phyloP scores from a whole-genome alignment of 2,113 vertebrate genomes.

The Antechinus stuartii region DNA sequence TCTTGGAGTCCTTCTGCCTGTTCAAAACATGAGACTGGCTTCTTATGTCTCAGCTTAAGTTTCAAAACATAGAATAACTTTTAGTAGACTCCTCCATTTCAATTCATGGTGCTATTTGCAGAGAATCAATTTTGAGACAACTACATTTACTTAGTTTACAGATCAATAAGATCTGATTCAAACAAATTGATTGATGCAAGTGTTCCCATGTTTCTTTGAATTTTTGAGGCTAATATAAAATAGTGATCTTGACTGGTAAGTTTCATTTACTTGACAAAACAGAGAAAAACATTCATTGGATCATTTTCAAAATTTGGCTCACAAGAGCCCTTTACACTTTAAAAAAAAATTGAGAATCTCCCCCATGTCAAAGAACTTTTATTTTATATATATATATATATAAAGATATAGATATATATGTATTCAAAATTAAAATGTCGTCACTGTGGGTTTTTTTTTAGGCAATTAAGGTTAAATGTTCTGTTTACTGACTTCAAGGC shows the following conservation, averaged over 20 bases:
- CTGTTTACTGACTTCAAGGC: not conserved
- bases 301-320: not conserved
- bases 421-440: not conserved
- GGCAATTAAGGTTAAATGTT: not conserved
- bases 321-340: not conserved
- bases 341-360: too few species aligned
- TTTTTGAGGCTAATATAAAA: too few species aligned
- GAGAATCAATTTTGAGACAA: slow-evolving; percentile 20
- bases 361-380: too few species aligned
- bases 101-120: not conserved
- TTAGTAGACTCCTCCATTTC: slow-evolving; percentile 6
- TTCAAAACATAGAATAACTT: slow-evolving; percentile 7
- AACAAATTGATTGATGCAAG: too few species aligned
- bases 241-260: too few species aligned
- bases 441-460: not conserved
- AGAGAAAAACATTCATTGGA: too few species aligned
- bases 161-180: not conserved
- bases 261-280: too few species aligned
- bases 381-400: too few species aligned
- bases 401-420: too few species aligned
- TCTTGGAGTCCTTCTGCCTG: not conserved
- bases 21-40: not conserved
- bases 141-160: slow-evolving; percentile 21
- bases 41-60: not conserved
- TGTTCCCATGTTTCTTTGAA: too few species aligned